A percentile compares a stretch with the other conserved stretches of the same genome.
These are phyloP conservation scores for Lucinisca nassula DNA, from an alignment of 2,888 invertebrate genomes.

Conservation along the genomic window DNA sequence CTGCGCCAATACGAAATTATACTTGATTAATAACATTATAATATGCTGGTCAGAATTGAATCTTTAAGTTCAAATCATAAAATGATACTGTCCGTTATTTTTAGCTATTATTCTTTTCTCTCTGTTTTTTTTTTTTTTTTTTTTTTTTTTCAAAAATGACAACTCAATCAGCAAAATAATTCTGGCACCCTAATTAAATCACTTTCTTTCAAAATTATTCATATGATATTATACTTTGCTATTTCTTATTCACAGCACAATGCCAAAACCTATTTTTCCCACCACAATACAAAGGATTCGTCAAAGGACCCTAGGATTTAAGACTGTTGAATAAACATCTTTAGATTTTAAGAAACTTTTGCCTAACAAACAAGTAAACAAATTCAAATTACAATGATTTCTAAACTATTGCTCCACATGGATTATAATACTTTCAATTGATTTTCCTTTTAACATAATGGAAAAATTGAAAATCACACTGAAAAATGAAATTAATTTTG, in stretches of 20 bases:
- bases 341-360: background rate
- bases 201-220: constrained; percentile 5
- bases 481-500: constrained; percentile 9
- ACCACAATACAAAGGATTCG: background rate
- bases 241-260: constrained; percentile 9
- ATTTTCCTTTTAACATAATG: background rate
- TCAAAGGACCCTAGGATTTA: constrained; percentile 9
- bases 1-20: too few species aligned
- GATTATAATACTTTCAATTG: constrained; percentile 11
- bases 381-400: constrained; percentile 7
- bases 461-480: background rate
- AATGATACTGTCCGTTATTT: too few species aligned
- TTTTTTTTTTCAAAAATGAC: background rate
- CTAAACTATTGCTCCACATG: background rate
- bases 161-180: background rate
- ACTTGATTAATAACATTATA: too few species aligned
- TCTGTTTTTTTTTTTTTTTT: background rate
- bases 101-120: too few species aligned
- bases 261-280: constrained; percentile 13
- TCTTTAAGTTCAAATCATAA: too few species aligned
- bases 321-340: background rate
- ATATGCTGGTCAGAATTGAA: too few species aligned
- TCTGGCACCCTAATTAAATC: background rate
- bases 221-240: background rate
- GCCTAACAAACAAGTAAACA: constrained; percentile 13